These are phyloP conservation scores for Hipposideros armiger DNA, from an alignment of 2,113 vertebrate genomes.

Conservation along the genomic window DNA sequence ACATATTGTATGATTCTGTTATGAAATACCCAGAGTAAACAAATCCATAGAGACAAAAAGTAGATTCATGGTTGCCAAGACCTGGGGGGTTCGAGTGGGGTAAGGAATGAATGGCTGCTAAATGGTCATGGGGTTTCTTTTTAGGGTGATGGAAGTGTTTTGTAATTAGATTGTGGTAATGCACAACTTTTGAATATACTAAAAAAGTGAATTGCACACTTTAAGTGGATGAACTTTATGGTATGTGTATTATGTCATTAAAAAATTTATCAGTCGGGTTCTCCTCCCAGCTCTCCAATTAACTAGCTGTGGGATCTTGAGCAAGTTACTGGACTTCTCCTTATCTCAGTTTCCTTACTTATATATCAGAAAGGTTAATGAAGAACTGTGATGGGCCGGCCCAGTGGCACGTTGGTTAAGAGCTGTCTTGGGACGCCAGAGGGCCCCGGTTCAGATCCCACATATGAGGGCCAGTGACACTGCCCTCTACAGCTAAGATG, in stretches of 20 bases:
- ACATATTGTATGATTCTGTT: not conserved
- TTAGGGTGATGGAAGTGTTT: not conserved
- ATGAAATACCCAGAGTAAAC: not conserved
- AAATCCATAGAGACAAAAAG: not conserved
- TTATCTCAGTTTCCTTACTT: not conserved
- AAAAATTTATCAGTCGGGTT: not conserved
- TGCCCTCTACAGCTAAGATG: too few species aligned
- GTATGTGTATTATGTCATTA: not conserved
- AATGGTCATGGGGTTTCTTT: not conserved
- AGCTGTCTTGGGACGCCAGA: too few species aligned
- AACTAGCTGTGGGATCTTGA: not conserved
- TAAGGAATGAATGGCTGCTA: not conserved
- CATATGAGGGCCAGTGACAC: too few species aligned
- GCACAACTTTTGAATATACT: not conserved
- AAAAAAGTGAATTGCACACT: not conserved
- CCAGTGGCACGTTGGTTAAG: too few species aligned
- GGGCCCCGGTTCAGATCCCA: too few species aligned
- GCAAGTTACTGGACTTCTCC: not conserved
- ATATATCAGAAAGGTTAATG: not conserved
- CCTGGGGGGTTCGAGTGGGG: not conserved
- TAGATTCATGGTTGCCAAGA: not conserved
- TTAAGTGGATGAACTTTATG: not conserved
- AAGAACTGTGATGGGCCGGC: not conserved
- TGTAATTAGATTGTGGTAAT: not conserved
- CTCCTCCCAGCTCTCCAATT: not conserved